These are phyloP conservation scores for Sander lucioperca DNA, from an alignment of 2,113 vertebrate genomes.

Conservation along the genomic window DNA sequence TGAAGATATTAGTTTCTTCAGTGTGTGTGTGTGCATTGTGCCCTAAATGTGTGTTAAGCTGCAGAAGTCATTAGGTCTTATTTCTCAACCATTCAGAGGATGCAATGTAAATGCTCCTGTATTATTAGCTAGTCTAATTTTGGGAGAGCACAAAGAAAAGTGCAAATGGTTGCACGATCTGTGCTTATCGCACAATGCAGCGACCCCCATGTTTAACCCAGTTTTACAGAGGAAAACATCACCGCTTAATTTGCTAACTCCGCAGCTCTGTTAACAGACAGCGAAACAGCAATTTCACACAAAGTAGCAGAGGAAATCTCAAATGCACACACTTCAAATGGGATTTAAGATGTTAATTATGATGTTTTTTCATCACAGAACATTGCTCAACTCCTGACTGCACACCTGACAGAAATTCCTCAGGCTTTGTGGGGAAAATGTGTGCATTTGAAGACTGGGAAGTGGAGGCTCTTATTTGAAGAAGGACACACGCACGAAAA, in stretches of 20 bases:
- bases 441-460: conserved; percentile 41
- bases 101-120: conserved; percentile 56
- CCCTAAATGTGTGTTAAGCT: conserved; percentile 68
- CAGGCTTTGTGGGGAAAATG: conserved; percentile 30
- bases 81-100: conserved; percentile 67
- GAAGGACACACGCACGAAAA: conserved; percentile 24
- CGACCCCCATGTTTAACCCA: conserved; percentile 79
- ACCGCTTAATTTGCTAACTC: conserved; percentile 76
- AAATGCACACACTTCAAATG: conserved; percentile 51
- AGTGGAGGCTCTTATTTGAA: conserved; percentile 38
- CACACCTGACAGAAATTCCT: conserved; percentile 66
- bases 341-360: conserved; percentile 79
- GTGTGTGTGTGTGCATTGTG: conserved; percentile 32
- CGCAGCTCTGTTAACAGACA: conserved; percentile 73
- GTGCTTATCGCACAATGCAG: conserved; percentile 71
- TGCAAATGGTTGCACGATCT: conserved; percentile 79
- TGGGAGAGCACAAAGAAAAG: conserved; percentile 70
- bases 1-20: conserved; percentile 74
- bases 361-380: conserved; percentile 67
- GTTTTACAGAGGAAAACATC: conserved; percentile 71
- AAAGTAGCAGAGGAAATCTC: conserved; percentile 59
- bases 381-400: conserved; percentile 54
- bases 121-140: conserved; percentile 69
- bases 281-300: conserved; percentile 68
- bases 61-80: conserved; percentile 79